phyloP scores from a whole-genome alignment of 1,140 invertebrate species.

The Neodiprion fabricii region DNA sequence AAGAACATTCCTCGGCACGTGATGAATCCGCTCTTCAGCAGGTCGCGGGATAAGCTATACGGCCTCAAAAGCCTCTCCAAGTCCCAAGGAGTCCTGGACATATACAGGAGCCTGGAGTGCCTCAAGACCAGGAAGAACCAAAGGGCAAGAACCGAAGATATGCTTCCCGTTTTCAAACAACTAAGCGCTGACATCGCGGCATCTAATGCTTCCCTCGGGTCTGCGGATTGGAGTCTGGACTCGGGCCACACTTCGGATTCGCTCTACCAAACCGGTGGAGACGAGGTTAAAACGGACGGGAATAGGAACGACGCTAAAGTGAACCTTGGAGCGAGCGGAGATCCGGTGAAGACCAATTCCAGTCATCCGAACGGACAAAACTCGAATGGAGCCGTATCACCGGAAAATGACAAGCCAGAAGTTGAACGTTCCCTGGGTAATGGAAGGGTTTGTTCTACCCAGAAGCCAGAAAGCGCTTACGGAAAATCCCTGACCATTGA shows the following conservation, averaged over 20 bases:
- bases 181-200: conserved; percentile 39
- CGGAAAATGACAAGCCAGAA: not conserved
- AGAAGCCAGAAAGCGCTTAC: too few relatives aligned
- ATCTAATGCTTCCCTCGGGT: conserved; percentile 16
- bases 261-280: not conserved
- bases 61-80: conserved; percentile 63
- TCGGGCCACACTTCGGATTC: not conserved
- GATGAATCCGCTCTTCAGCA: conserved; percentile 43
- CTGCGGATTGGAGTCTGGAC: not conserved
- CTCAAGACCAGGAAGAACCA: conserved; percentile 35
- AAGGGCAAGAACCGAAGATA: conserved; percentile 50
- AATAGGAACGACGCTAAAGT: not conserved
- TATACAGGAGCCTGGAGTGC: conserved; percentile 58
- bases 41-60: conserved; percentile 64
- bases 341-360: not conserved
- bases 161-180: conserved; percentile 49
- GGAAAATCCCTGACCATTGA: not conserved
- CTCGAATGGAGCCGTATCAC: not conserved
- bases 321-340: not conserved
- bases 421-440: not conserved
- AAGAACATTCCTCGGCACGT: conserved; percentile 32
- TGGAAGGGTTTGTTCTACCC: not conserved
- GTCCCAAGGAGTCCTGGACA: conserved; percentile 64
- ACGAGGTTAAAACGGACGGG: not conserved
- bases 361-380: not conserved